Evolutionary conservation across 2,797 vertebrate genomes (phyloP), one percentile per base, ranked within the genome.

Genomic region (Phrynocephalus forsythii): DNA sequence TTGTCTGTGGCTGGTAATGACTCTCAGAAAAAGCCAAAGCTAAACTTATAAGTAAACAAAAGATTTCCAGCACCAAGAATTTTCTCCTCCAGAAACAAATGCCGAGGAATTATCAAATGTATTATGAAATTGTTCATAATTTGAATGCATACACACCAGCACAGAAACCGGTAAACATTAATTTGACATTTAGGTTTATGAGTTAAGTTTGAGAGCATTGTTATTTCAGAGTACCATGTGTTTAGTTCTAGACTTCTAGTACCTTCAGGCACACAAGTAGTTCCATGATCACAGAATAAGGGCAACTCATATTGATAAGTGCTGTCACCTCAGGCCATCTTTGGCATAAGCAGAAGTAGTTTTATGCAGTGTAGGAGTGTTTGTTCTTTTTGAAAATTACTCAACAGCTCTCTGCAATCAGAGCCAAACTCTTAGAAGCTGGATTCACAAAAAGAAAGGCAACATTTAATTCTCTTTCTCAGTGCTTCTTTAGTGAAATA

Each of bases 401-500:
- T 72, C 77, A 90, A 60, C 68, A 89, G 6, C 22, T 91, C 33
- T 28, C 18, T 30, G 38, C 24, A 91, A 86, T 44, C 63, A 56
- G 38, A 90, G 66, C 56, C 77, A 48, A 77, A 85, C 1, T 60
- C 9, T 52, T 71, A 86, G 60, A 22, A 22, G 48, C 10, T 50
- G 33, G 86, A 84, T 66, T 86, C 38, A 6, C 87, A 76, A 88
- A 86, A 78, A 66, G 44, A 50, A 44, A 92, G 5, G 85, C 79
- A 91, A 56, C 44, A 30, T 72, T 91, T 92, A 92, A 84, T 85
- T 92, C 91, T 79, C 77, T 90, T 86, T 73, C 89, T 91, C 76
- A 60, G 66, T 79, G 20, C n/a, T 76, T 87, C 38, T 85, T 92
- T 90, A 87, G 50, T 82, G 79, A 91, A 93, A 0, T 60, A 91